Evolutionary conservation across 2,888 invertebrate species (phyloP), one percentile per base, ranked within the genome.

Genomic region (Cepaea hortensis): DNA sequence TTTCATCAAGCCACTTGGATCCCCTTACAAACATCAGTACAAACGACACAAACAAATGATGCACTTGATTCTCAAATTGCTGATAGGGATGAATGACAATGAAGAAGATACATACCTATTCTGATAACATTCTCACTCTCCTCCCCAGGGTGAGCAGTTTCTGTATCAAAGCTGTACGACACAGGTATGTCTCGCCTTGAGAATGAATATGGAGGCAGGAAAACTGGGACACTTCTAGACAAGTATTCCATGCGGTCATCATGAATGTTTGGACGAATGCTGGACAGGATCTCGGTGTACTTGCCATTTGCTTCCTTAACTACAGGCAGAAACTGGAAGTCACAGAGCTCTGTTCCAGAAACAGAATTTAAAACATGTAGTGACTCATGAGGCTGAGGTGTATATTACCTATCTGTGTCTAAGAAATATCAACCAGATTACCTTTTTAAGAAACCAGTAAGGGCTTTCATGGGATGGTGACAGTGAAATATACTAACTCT

Each of bases 301-400:
- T 62, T 87, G 4, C 90, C 91, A 86, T 91, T 90, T n/a, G 89
- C 88, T 46, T 91, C 91, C 65, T 89, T 93, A 84, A 91, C 81
- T 90, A 98, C 95, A 2, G 99, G 98, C 88, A 99, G 95, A 93
- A 97, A 99, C 95, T 99, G 98, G 94, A 97, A 99, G 95, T 99
- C 99, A 94, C 97, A 97, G 92, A 98, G 95, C 89, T 96, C 98
- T 98, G 94, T 65, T 95, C 95, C 85, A 91, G 91, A 91, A 65
- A 76, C 15, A 80, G 72, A 50, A 20, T 75, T 1, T 20, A 1
- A 50, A 48, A 75, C 18, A 50, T 18, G 48, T 1, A 18, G 48
- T 75, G 75, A n/a, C 46, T 23, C 2, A 46, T 15, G 13, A 35
- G 35, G 35, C 11, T 23, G 13, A 23, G 68, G 23, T 72, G 3